Conservation (phyloP, 2,888 invertebrate genomes). For the Agriotes lineatus region DNA sequence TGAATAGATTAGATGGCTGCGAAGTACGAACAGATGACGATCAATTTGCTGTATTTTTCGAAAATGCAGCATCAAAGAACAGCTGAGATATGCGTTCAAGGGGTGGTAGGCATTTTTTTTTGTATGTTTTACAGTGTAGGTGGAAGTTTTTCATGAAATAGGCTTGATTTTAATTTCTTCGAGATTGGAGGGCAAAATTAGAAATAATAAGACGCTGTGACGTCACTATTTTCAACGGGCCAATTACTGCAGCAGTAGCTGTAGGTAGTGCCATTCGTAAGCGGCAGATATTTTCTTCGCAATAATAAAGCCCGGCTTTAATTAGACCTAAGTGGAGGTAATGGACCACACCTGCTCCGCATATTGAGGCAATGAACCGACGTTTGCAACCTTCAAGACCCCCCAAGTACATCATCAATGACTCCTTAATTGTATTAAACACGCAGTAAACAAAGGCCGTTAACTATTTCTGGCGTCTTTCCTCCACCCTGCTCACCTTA, state of each 20-base stretch:
- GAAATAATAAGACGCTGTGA: too few relatives aligned
- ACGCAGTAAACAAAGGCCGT: slow-evolving; percentile 39
- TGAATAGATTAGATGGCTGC: too few relatives aligned
- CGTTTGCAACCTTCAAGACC: slow-evolving; percentile 35
- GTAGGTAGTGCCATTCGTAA: neutral
- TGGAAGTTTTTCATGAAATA: too few relatives aligned
- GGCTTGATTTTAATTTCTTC: neutral
- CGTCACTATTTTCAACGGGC: neutral
- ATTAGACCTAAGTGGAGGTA: slow-evolving; percentile 61
- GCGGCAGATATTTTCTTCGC: slow-evolving; percentile 20
- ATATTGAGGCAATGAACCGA: slow-evolving; percentile 53
- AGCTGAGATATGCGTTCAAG: too few relatives aligned
- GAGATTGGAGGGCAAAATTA: too few relatives aligned
- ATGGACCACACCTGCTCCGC: slow-evolving; percentile 64
- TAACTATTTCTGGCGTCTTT: slow-evolving; percentile 33
- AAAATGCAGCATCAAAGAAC: too few relatives aligned
- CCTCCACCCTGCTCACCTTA: neutral
- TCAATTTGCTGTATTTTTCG: too few relatives aligned
- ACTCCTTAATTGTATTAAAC: slow-evolving; percentile 46
- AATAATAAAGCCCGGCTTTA: slow-evolving; percentile 35
- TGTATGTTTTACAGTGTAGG: too few relatives aligned
- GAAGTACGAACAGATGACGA: too few relatives aligned
- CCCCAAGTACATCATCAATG: slow-evolving; percentile 40
- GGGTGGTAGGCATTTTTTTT: too few relatives aligned
- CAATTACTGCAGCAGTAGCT: neutral